Conservation (phyloP, 2,888 invertebrate species). For the Anoplius nigerrimus region DNA sequence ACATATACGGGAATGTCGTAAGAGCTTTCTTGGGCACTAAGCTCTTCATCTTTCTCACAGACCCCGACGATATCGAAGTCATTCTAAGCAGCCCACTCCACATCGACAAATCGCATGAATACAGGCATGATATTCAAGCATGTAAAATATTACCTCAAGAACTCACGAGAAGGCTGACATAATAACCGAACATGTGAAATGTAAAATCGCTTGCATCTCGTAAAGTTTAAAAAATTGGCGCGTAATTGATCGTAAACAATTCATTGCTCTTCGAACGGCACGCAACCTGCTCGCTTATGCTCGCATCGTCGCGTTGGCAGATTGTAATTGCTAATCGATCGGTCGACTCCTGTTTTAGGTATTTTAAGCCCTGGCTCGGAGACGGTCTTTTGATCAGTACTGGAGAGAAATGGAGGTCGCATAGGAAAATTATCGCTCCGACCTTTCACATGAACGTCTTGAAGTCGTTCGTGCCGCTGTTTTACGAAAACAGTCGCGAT, state of each 20-base stretch:
- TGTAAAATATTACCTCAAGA: too few species aligned
- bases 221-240: too few species aligned
- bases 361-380: conserved; percentile 73
- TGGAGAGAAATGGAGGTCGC: conserved; percentile 76
- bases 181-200: too few species aligned
- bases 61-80: conserved; percentile 70
- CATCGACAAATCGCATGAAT: conserved; percentile 71
- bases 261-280: too few species aligned
- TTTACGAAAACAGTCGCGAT: conserved; percentile 75
- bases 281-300: too few species aligned
- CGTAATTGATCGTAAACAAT: too few species aligned
- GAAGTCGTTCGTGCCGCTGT: conserved; percentile 77
- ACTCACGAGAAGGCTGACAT: too few species aligned
- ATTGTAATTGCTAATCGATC: neutral
- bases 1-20: conserved; percentile 63
- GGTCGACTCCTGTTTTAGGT: conserved; percentile 60
- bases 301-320: neutral
- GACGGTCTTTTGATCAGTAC: conserved; percentile 71
- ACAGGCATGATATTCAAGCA: conserved; percentile 49
- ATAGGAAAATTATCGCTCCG: conserved; percentile 77
- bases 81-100: conserved; percentile 70
- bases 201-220: too few species aligned
- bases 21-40: conserved; percentile 68
- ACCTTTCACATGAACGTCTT: conserved; percentile 77
- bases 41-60: conserved; percentile 63